Conservation (phyloP, 2,797 vertebrate species). For the Chrosomus eos region DNA sequence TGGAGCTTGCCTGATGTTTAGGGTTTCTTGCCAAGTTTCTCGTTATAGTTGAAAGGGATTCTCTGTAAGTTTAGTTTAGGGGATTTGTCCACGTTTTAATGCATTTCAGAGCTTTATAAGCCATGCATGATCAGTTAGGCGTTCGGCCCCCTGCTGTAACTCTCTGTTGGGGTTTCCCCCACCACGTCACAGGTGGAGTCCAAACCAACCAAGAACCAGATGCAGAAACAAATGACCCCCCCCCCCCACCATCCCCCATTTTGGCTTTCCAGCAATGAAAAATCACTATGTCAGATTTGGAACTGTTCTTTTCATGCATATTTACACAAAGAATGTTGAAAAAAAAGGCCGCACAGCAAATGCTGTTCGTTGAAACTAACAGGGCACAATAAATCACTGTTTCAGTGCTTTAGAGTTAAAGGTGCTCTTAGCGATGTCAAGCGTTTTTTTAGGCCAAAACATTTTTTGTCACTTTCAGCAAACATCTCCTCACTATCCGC, state of each 20-base stretch:
- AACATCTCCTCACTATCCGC: too few species aligned
- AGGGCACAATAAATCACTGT: conserved; percentile 7
- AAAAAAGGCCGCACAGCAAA: not conserved
- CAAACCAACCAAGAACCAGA: conserved; percentile 51
- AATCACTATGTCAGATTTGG: conserved; percentile 1
- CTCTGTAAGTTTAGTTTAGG: conserved; percentile 38
- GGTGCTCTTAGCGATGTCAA: too few species aligned
- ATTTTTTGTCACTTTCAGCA: too few species aligned
- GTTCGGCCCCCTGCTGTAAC: conserved; percentile 31
- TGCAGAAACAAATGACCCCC: conserved; percentile 30
- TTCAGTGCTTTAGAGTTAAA: not conserved
- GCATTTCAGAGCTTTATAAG: conserved; percentile 53
- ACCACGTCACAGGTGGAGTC: conserved; percentile 20
- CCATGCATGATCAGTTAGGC: conserved; percentile 38
- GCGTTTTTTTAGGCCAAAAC: too few species aligned
- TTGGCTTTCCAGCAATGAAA: conserved; percentile 25
- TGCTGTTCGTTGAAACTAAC: not conserved
- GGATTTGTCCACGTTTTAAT: conserved; percentile 52
- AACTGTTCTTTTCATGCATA: conserved; percentile 28
- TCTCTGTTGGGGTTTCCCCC: conserved; percentile 56
- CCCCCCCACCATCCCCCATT: not conserved
- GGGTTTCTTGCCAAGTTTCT: conserved; percentile 45
- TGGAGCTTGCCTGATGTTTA: conserved; percentile 28
- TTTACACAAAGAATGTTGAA: not conserved
- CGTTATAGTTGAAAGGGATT: conserved; percentile 55